Evolutionary conservation across 1,140 invertebrate genomes (phyloP).

Genomic region (Alviniconcha marisindica): DNA sequence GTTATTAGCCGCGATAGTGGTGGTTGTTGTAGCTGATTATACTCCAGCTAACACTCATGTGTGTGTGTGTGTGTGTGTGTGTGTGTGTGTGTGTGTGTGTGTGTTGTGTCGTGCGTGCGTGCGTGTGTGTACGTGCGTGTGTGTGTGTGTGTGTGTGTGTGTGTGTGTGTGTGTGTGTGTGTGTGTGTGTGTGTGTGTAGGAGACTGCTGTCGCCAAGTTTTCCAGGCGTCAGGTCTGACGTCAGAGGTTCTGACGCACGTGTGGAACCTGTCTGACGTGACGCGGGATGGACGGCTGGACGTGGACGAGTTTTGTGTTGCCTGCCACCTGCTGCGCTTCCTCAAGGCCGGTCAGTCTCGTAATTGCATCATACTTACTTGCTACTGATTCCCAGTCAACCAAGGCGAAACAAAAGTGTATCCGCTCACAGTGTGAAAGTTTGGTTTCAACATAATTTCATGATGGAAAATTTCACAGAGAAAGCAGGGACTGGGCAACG

Average conservation of each 20-base stretch:
- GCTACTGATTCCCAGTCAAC: too few relatives aligned
- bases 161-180: constrained; percentile 21
- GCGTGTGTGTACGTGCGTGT: constrained; percentile 24
- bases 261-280: constrained; percentile 68
- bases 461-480: too few relatives aligned
- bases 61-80: constrained; percentile 30
- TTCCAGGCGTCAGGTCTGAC: constrained; percentile 55
- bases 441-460: too few relatives aligned
- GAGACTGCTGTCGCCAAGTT: constrained; percentile 47
- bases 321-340: constrained; percentile 66
- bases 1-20: background rate
- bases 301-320: constrained; percentile 61
- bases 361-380: background rate
- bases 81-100: constrained; percentile 30
- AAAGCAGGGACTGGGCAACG: too few relatives aligned
- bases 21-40: background rate
- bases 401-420: too few relatives aligned
- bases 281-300: constrained; percentile 63
- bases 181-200: constrained; percentile 44
- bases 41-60: background rate
- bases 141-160: constrained; percentile 23
- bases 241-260: constrained; percentile 55
- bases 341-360: constrained; percentile 59
- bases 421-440: too few relatives aligned
- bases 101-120: constrained; percentile 22